These are phyloP conservation scores for Tiliacea aurago DNA, from an alignment of 2,888 invertebrate species.

Conservation along the genomic window DNA sequence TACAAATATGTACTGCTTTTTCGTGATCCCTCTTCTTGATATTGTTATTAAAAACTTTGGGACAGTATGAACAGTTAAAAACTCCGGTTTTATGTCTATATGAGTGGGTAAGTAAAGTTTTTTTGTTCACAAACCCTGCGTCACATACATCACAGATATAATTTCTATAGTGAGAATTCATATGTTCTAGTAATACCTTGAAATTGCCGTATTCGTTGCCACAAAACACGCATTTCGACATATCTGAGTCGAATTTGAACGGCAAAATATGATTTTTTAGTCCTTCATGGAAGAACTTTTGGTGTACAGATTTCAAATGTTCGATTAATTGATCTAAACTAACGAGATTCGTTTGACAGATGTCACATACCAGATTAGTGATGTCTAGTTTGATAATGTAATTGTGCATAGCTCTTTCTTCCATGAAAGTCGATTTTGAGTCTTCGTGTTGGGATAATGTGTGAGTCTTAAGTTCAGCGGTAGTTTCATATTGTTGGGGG, in stretches of 20 bases:
- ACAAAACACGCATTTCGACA: conserved; percentile 69
- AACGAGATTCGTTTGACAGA: conserved; percentile 67
- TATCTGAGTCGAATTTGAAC: conserved; percentile 69
- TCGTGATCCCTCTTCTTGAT: conserved; percentile 75
- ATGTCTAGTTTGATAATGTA: conserved; percentile 78
- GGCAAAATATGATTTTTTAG: conserved; percentile 75
- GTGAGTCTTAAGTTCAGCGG: conserved; percentile 77
- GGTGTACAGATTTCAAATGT: conserved; percentile 71
- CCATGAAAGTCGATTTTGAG: conserved; percentile 75
- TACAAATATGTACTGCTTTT: conserved; percentile 71
- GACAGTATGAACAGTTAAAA: conserved; percentile 71
- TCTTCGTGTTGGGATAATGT: conserved; percentile 72
- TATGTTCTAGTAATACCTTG: conserved; percentile 76
- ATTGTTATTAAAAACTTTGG: conserved; percentile 74
- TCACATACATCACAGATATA: conserved; percentile 88
- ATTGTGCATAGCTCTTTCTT: conserved; percentile 59
- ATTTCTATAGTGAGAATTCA: conserved; percentile 82
- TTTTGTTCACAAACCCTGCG: conserved; percentile 83
- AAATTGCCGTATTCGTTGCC: conserved; percentile 71
- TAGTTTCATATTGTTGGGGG: conserved; percentile 71
- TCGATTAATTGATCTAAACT: conserved; percentile 66
- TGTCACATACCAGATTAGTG: conserved; percentile 71
- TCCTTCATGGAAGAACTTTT: conserved; percentile 65
- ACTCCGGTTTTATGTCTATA: conserved; percentile 79
- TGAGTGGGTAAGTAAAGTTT: conserved; percentile 67